Evolutionary conservation across 2,797 vertebrate species (phyloP), one percentile per base, ranked within the genome.

Genomic region (Ciconia nigra): DNA sequence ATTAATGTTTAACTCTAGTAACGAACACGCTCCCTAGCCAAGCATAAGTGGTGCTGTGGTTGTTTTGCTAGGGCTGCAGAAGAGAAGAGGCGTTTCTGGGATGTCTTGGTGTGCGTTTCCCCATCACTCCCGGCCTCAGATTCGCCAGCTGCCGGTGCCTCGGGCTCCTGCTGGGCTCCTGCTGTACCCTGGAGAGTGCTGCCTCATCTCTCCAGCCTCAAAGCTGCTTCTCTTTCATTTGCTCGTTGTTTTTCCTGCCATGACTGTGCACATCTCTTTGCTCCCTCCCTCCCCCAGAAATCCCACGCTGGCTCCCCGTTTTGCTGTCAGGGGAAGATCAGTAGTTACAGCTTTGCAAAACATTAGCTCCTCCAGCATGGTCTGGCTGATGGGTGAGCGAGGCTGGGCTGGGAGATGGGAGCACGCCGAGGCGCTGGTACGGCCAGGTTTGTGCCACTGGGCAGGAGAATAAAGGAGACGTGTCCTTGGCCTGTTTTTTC

Each of bases 251-350:
- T 70, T 52, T 78, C 65, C 79, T 90, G 93, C 92, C 24, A 3
- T 95, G 89, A 78, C 82, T 93, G 80, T 70, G 83, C 77, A 82
- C 80, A 86, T 95, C 91, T 94, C 76, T 72, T 10, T 13, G 25
- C 78, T 93, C 76, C 78, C 29, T 66, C 65, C 87, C 74, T 86
- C 85, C 67, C 83, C 83, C 79, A 66, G 93, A 47, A 71, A 89
- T 89, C 89, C 87, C 87, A 42, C 31, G 1, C 79, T 39, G 74
- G 71, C 35, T 89, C 74, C 83, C 73, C 2, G 1, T 16, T 47
- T 31, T 66, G 88, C 93, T 83, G 74, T 11, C 51, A 4, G 42
- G 22, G 84, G 71, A 28, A 51, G 67, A 46, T 4, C 26, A 4
- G 82, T 0, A 20, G 46, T 28, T 37, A 26, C 5, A 6, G 91